Evolutionary conservation across 2,888 invertebrate species (phyloP).

Genomic region (Brenthis daphne): DNA sequence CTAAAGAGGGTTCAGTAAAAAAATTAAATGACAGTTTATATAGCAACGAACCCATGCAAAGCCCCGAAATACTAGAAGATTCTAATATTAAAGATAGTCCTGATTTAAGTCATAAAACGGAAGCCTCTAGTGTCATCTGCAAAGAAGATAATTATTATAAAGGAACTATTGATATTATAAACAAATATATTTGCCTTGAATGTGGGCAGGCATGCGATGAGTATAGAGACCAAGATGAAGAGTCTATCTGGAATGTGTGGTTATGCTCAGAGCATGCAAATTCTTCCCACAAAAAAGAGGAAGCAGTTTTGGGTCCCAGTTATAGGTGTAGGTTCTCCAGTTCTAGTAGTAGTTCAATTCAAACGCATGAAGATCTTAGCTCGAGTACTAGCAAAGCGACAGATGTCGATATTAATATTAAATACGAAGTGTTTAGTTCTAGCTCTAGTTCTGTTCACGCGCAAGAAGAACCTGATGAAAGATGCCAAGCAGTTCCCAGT

Average conservation of each 20-base stretch:
- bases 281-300: background rate
- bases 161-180: background rate
- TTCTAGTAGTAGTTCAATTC: slow-evolving; percentile 12
- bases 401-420: slow-evolving; percentile 8
- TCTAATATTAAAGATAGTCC: slow-evolving; percentile 4
- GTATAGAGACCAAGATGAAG: background rate
- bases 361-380: slow-evolving; percentile 5
- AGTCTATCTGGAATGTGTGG: background rate
- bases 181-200: slow-evolving; percentile 2
- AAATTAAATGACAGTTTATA: background rate
- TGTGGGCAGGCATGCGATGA: background rate
- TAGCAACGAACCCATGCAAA: background rate
- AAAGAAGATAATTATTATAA: slow-evolving; percentile 5
- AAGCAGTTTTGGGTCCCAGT: background rate
- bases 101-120: background rate
- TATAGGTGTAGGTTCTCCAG: slow-evolving; percentile 1
- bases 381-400: slow-evolving; percentile 12
- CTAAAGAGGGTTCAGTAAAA: background rate
- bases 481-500: background rate
- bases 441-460: slow-evolving; percentile 8
- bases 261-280: background rate
- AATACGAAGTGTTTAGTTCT: slow-evolving; percentile 15
- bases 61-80: slow-evolving; percentile 3
- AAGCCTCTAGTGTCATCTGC: slow-evolving; percentile 3
- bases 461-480: background rate